phyloP scores from a whole-genome alignment of 2,113 vertebrate genomes.

The Thryonomys swinderianus region DNA sequence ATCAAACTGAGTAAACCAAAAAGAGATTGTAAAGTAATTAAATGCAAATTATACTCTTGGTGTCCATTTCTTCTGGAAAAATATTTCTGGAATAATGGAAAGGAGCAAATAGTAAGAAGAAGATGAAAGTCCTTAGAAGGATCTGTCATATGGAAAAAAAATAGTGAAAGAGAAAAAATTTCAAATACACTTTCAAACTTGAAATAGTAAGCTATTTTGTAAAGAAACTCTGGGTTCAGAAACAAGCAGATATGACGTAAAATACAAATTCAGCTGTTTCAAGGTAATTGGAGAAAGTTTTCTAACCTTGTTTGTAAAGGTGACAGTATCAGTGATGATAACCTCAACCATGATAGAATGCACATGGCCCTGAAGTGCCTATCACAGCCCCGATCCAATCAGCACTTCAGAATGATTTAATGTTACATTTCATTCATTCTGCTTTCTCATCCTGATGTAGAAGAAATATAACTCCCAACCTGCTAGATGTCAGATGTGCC shows the following conservation, averaged over 20 bases:
- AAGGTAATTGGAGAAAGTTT: not conserved
- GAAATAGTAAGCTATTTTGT: constrained; percentile 1
- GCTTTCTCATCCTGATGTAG: not conserved
- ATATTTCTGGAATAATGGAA: not conserved
- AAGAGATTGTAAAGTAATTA: constrained; percentile 47
- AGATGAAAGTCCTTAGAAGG: not conserved
- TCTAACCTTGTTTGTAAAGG: not conserved
- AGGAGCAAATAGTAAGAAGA: not conserved
- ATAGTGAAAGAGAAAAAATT: not conserved
- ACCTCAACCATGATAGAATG: not conserved
- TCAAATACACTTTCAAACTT: constrained; percentile 3
- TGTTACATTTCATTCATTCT: not conserved
- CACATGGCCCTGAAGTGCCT: not conserved
- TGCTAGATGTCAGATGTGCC: not conserved
- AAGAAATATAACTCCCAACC: not conserved
- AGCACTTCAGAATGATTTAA: not conserved
- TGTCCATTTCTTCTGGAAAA: constrained; percentile 14
- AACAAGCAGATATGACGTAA: not conserved
- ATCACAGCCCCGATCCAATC: not conserved
- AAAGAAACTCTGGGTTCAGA: not conserved
- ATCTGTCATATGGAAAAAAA: constrained; percentile 6
- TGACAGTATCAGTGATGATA: not conserved
- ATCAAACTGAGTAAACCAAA: constrained; percentile 25
- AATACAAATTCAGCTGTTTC: not conserved
- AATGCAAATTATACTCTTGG: constrained; percentile 27